Evolutionary conservation across 2,888 invertebrate species (phyloP).

Genomic region (Crematogaster levior): DNA sequence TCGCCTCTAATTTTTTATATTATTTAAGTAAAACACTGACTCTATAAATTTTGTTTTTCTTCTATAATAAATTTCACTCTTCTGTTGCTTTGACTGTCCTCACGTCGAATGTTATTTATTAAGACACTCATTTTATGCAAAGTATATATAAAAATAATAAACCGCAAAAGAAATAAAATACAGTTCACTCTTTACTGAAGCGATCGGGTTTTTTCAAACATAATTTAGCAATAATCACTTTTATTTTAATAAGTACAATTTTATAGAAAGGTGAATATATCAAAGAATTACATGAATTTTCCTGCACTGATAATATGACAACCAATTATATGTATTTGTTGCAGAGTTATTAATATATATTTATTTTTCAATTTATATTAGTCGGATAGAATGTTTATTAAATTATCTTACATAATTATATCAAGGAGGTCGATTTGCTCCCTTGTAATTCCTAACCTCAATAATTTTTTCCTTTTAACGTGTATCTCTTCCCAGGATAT

Average conservation of each 20-base stretch:
- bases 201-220: background rate
- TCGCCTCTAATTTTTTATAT: too few relatives aligned
- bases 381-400: background rate
- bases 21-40: too few relatives aligned
- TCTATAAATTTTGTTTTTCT: too few relatives aligned
- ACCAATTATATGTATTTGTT: background rate
- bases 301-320: background rate
- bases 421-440: background rate
- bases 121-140: too few relatives aligned
- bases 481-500: background rate
- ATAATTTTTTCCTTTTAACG: background rate
- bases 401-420: background rate
- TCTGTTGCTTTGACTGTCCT: too few relatives aligned
- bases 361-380: background rate
- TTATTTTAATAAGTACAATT: background rate
- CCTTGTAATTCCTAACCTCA: constrained; percentile 18
- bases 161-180: too few relatives aligned
- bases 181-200: background rate
- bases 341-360: background rate
- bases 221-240: background rate
- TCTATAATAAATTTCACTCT: too few relatives aligned
- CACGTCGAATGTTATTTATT: too few relatives aligned
- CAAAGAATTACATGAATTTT: background rate
- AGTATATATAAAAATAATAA: too few relatives aligned
- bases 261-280: background rate